A percentile compares a stretch with the other conserved stretches of the same genome.
These are phyloP conservation scores for Peucedramus taeniatus DNA, from an alignment of 2,113 vertebrate genomes.

Conservation along the genomic window DNA sequence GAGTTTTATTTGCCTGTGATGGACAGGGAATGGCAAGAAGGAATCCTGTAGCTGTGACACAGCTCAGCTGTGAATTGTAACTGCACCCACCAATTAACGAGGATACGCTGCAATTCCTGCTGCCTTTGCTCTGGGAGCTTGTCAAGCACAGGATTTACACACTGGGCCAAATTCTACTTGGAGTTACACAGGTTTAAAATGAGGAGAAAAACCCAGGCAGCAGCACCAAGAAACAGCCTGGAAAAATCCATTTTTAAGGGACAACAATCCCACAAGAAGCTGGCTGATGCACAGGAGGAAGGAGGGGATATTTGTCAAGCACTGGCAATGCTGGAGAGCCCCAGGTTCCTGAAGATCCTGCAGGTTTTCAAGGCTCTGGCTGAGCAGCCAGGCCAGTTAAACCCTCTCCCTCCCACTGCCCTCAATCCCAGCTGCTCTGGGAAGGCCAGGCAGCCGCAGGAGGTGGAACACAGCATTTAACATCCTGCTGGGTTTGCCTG, in stretches of 20 bases:
- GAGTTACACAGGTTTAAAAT: background rate
- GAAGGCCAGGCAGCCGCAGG: background rate
- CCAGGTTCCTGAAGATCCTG: background rate
- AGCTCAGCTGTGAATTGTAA: background rate
- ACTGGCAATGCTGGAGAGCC: background rate
- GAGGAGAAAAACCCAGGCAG: background rate
- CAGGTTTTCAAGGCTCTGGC: background rate
- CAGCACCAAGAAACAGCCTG: background rate
- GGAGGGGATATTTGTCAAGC: background rate
- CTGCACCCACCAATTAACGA: background rate
- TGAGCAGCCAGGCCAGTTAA: background rate
- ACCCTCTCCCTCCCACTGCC: rapidly evolving
- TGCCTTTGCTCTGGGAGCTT: background rate
- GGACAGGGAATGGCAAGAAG: background rate
- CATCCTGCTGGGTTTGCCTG: background rate
- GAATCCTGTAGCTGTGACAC: background rate
- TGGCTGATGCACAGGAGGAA: background rate
- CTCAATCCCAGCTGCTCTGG: background rate
- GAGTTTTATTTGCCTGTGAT: background rate
- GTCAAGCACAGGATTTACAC: background rate
- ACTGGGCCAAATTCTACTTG: background rate
- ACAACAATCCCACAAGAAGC: background rate
- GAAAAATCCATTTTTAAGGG: background rate
- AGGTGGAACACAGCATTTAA: background rate
- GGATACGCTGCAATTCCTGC: background rate